These are phyloP conservation scores for Drosophila suzukii DNA, from an alignment of 1,140 invertebrate species.

Conservation along the genomic window DNA sequence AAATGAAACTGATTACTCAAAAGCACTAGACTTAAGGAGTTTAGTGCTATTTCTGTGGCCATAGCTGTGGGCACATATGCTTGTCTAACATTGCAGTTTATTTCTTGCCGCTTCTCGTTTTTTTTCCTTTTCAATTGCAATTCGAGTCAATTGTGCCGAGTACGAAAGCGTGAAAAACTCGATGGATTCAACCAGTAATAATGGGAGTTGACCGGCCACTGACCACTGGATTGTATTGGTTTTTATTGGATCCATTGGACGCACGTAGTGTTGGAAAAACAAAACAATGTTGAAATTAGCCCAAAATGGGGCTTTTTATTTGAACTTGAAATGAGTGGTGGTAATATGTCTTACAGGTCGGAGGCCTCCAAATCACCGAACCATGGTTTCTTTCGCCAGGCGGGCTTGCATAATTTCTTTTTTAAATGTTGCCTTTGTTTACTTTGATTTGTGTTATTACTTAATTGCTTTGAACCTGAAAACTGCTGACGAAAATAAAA, in stretches of 20 bases:
- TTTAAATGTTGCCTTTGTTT: constrained; percentile 39
- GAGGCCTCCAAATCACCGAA: constrained; percentile 26
- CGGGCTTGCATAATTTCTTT: constrained; percentile 67
- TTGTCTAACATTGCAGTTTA: constrained; percentile 31
- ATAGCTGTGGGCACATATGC: constrained; percentile 6
- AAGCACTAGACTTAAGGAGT: neutral
- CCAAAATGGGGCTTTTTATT: constrained; percentile 9
- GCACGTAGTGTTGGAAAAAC: neutral
- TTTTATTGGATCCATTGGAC: constrained; percentile 11
- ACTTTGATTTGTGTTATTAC: constrained; percentile 79
- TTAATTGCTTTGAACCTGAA: constrained; percentile 82
- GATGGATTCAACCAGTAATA: constrained; percentile 36
- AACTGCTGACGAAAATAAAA: constrained; percentile 42
- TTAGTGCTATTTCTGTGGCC: neutral
- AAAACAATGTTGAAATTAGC: constrained; percentile 37
- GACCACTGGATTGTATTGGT: constrained; percentile 28
- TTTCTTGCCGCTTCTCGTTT: constrained; percentile 20
- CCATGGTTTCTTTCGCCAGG: constrained; percentile 64
- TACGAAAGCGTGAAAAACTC: constrained; percentile 70
- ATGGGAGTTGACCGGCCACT: constrained; percentile 48
- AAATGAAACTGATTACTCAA: neutral
- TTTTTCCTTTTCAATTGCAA: constrained; percentile 51
- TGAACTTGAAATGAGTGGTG: constrained; percentile 9
- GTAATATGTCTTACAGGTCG: constrained; percentile 14
- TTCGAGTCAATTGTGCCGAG: constrained; percentile 56